Conservation (phyloP, 2,797 vertebrate species). For the Crypturellus tataupa region DNA sequence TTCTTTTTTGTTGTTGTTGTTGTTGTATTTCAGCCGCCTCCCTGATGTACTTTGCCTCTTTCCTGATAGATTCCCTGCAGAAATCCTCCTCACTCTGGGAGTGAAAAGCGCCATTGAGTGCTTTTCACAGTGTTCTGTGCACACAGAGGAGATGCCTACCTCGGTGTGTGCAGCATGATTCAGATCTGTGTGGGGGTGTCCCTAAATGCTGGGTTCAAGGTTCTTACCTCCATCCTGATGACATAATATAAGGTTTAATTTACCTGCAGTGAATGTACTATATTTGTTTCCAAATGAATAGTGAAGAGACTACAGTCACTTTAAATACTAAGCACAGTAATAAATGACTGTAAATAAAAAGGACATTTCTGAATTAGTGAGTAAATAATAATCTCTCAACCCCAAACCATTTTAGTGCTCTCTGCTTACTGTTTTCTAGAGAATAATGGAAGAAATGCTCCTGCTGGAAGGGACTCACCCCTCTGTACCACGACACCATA, state of each 20-base stretch:
- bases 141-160: neutral
- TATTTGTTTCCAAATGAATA: constrained; percentile 52
- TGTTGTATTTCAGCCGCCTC: neutral
- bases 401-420: neutral
- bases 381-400: constrained; percentile 17
- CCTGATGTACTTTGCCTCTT: neutral
- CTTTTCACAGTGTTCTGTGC: too few relatives aligned
- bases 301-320: neutral
- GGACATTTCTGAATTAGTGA: constrained; percentile 3
- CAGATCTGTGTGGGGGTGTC: neutral
- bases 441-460: neutral
- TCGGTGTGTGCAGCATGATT: neutral
- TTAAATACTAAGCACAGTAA: constrained; percentile 10
- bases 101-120: neutral
- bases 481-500: too few relatives aligned
- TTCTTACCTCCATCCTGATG: neutral
- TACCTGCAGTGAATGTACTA: neutral
- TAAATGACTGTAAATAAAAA: constrained; percentile 29
- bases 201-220: constrained; percentile 1
- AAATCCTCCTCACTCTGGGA: neutral
- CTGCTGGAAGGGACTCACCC: too few relatives aligned
- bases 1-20: neutral
- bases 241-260: constrained; percentile 42
- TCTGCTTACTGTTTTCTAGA: neutral
- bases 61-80: neutral